Evolutionary conservation across 2,113 vertebrate species (phyloP).

Genomic region (Zootoca vivipara): DNA sequence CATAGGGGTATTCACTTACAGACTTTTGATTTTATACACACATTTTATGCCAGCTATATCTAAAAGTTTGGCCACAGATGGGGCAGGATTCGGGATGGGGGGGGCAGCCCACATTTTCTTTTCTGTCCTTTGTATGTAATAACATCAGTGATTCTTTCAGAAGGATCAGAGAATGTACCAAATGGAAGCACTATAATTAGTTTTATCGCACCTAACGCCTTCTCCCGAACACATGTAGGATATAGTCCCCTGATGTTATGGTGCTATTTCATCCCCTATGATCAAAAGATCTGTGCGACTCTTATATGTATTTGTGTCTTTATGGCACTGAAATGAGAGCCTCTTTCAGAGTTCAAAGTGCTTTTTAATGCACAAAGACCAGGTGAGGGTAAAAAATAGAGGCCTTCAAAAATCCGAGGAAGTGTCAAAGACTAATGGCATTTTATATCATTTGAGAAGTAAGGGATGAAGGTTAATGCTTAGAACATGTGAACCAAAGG

Average conservation of each 20-base stretch:
- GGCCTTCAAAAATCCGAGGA: slow-evolving; percentile 31
- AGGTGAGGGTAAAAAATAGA: slow-evolving; percentile 37
- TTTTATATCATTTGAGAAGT: slow-evolving; percentile 24
- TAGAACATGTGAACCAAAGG: background rate
- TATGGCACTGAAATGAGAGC: slow-evolving; percentile 40
- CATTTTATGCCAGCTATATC: background rate
- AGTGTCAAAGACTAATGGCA: slow-evolving; percentile 15
- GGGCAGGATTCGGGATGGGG: background rate
- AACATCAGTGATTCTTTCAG: slow-evolving; percentile 34
- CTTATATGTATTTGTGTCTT: slow-evolving; percentile 42
- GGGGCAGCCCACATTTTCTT: background rate
- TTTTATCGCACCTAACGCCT: background rate
- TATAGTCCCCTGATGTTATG: slow-evolving; percentile 41
- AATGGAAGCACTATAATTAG: slow-evolving; percentile 9
- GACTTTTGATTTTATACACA: background rate
- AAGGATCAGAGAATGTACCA: slow-evolving; percentile 7
- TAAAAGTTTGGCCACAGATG: background rate
- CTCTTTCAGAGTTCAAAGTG: slow-evolving; percentile 30
- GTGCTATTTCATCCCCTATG: slow-evolving; percentile 38
- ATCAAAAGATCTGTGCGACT: slow-evolving; percentile 49
- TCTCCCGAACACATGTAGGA: background rate
- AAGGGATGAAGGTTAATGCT: background rate
- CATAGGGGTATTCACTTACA: background rate
- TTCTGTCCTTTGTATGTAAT: background rate
- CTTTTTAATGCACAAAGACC: slow-evolving; percentile 42